Base-by-base conservation (phyloP, 2,113 vertebrate genomes). In the Cinclus mexicanus region DNA sequence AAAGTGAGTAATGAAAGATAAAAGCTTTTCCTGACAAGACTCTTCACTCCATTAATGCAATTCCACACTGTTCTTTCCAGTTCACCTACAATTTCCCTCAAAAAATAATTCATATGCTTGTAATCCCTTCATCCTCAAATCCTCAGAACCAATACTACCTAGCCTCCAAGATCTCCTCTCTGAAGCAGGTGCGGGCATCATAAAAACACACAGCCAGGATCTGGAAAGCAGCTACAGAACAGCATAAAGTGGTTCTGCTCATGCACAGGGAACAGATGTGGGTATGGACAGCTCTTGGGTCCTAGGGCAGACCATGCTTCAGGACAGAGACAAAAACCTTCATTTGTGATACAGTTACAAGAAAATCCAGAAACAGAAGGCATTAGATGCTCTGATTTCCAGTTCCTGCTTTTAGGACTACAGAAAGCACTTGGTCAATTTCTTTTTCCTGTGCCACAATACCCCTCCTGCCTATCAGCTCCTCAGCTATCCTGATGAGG, bases 1-100 rank as follows among this genome's bases (percentile, higher is more conserved):
- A 82, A 89, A 69, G 22, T 9, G 39, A 86, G 26, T 44, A 83
- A 95, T 37, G 22, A 59, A 63, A 86, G 41, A 82, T 42, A 93
- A 93, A 95, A 91, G 75, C 67, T 87, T 77, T 81, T 91, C 67
- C 84, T 77, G 70, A 75, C 84, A 89, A 70, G 55, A 69, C 74
- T 53, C 50, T 69, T 60, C 4, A 69, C 50, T 85, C 75, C 56
- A 74, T 93, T 84, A 83, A 67, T 24, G 14, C 16, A 22, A 90
- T 47, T 55, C 22, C 28, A 52, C 10, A 17, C 25, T 24, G 39
- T 67, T 94, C 46, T 87, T 75, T 85, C 47, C 56, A 75, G 33
- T 77, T 84, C 29, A 84, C 47, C 69, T 59, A 31, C 16, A 39
- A 81, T 49, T 70, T 67, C 37, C 33, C 50, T 70, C 37, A 65